phyloP scores from a whole-genome alignment of 92 coral and sea anemone genomes.

The Hydrozoanthus gracilis region DNA sequence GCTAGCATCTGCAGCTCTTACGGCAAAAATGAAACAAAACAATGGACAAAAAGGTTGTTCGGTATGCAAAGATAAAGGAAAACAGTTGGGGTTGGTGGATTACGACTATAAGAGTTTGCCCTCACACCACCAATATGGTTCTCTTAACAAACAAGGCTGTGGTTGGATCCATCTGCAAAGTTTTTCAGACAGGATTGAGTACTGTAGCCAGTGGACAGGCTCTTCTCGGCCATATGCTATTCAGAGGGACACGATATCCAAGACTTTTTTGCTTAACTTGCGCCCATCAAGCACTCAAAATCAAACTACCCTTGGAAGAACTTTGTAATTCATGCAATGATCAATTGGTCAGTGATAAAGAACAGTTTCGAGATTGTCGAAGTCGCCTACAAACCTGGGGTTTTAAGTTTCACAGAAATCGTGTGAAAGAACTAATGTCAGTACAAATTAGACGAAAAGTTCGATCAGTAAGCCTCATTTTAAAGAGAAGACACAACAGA shows the following conservation, averaged over 20 bases:
- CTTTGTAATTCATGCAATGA: constrained; percentile 8
- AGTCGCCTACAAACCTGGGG: too few relatives aligned
- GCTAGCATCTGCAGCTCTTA: constrained; percentile 64
- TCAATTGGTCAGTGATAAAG: constrained; percentile 20
- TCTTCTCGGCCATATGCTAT: constrained; percentile 22
- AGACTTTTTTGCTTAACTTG: constrained; percentile 13
- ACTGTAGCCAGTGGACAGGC: too few relatives aligned
- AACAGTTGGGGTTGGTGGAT: constrained; percentile 44
- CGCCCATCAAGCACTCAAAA: constrained; percentile 5
- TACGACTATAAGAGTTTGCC: constrained; percentile 64
- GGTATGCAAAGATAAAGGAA: constrained; percentile 60
- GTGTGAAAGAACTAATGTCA: too few relatives aligned
- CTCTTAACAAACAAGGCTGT: constrained; percentile 56
- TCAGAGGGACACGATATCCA: constrained; percentile 15
- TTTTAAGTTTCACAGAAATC: too few relatives aligned
- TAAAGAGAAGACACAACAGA: too few relatives aligned
- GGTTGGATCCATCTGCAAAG: constrained; percentile 48
- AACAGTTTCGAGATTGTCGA: constrained; percentile 3
- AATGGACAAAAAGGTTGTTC: constrained; percentile 68
- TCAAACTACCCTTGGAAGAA: constrained; percentile 4
- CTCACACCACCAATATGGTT: constrained; percentile 55
- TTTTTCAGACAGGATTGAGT: constrained; percentile 10
- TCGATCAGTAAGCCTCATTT: too few relatives aligned
- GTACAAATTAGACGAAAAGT: too few relatives aligned
- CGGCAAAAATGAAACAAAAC: constrained; percentile 64